A percentile compares a stretch with the other conserved stretches of the same genome.
phyloP scores from a whole-genome alignment of 2,888 invertebrate genomes.

The Callyntrura guangdongensis region DNA sequence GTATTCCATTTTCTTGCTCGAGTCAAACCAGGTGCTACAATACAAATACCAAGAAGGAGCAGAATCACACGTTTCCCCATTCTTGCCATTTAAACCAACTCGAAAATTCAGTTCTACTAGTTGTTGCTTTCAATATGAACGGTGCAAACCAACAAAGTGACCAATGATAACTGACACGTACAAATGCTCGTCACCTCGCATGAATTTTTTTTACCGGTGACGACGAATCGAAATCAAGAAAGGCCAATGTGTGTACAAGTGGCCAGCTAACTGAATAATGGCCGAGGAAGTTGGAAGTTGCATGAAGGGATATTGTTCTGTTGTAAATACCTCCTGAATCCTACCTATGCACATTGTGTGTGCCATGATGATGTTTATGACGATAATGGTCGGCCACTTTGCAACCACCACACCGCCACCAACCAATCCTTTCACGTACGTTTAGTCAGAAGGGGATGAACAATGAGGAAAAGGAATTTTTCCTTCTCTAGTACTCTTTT shows the following conservation, averaged over 20 bases:
- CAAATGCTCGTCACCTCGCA: background rate
- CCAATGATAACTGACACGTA: background rate
- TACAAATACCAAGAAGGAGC: constrained; percentile 6
- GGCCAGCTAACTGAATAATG: constrained; percentile 66
- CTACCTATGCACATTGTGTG: background rate
- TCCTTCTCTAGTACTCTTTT: background rate
- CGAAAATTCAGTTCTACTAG: no score
- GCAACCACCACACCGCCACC: no score
- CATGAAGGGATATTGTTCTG: constrained; percentile 42
- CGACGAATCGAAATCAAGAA: no score
- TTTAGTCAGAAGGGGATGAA: background rate
- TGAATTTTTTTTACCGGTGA: background rate
- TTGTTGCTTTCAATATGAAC: background rate
- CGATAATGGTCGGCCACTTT: no score
- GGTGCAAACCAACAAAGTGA: background rate
- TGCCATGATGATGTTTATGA: background rate
- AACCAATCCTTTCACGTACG: background rate
- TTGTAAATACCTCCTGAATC: constrained; percentile 7
- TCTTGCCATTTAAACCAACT: constrained; percentile 20
- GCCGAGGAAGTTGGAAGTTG: constrained; percentile 66
- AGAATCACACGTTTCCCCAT: constrained; percentile 5
- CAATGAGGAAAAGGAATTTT: constrained; percentile 31
- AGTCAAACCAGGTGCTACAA: background rate
- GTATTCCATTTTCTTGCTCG: constrained; percentile 80
- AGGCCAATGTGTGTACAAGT: constrained; percentile 25